Base-by-base conservation (phyloP, 2,113 vertebrate genomes). In the Balaeniceps rex region DNA sequence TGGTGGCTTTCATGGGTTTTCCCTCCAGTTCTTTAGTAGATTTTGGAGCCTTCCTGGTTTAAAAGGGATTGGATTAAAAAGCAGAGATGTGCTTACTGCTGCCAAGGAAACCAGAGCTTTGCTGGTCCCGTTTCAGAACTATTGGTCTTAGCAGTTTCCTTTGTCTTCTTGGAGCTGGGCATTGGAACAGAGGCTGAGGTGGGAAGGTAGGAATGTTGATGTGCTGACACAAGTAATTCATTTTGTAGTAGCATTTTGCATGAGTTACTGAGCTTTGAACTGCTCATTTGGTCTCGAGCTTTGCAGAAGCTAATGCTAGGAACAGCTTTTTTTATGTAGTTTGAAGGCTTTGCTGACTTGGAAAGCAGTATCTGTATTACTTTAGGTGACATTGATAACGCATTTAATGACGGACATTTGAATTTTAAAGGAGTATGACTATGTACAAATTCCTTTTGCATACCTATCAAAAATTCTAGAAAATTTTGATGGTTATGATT, bases 261-360 rank as follows among this genome's bases (percentile, higher is more conserved):
- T 96, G 88, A 52, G 38, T 89, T 88, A 49, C 28, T 96, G 96
- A 97, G 88, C 94, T 98, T 93, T 97, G 93, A 97, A 96, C 75
- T 85, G 60, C 55, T 95, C 84, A 79, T 93, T 97, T 98, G 72
- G 69, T 96, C 80, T 94, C 87, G 38, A 87, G 95, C 80, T 95
- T 97, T 94, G 81, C 74, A 89, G 93, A 93, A 94, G 68, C 60
- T 96, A 90, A 90, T 92, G 96, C 75, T 93, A 57, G 94, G 57
- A 87, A 63, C 70, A 74, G 82, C 83, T 91, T 84, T 96, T 96
- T 97, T 66, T 91, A 80, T 96, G 79, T 79, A 29, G 11, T 87
- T 69, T 81, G 79, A 70, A 70, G 90, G 90, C 77, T 88, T 87
- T 95, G 78, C 90, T 93, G 93, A 96, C 94, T 95, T 57, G 34